Conservation (phyloP, 2,113 vertebrate species). For the Ranitomeya variabilis region DNA sequence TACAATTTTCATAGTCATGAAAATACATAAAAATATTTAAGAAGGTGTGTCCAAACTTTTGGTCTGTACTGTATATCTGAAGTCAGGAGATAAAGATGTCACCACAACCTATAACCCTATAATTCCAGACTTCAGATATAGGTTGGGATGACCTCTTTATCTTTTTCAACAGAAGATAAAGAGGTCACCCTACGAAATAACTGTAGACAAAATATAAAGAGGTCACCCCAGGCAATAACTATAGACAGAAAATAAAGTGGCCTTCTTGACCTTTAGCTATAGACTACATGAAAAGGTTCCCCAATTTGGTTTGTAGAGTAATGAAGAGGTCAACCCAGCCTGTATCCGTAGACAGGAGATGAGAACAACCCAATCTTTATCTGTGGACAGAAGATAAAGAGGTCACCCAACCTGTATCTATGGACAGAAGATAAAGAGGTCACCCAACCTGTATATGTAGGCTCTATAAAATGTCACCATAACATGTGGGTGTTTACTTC, state of each 20-base stretch:
- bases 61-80: background rate
- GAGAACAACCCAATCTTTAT: background rate
- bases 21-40: background rate
- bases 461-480: too few species aligned
- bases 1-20: too few species aligned
- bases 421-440: background rate
- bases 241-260: background rate
- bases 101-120: background rate
- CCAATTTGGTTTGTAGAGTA: too few species aligned
- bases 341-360: background rate
- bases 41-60: background rate
- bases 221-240: background rate
- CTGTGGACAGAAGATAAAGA: background rate
- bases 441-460: too few species aligned
- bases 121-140: too few species aligned
- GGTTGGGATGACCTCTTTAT: too few species aligned
- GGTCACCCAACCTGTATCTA: background rate
- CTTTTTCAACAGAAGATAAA: background rate
- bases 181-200: background rate
- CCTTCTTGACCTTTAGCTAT: too few species aligned
- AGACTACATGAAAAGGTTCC: too few species aligned
- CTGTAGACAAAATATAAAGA: background rate
- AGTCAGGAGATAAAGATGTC: background rate
- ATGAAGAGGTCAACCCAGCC: background rate
- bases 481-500: too few species aligned